A percentile compares a stretch with the other conserved stretches of the same genome.
These are phyloP conservation scores for Genyomyrus donnyi DNA, from an alignment of 2,113 vertebrate species.

Conservation along the genomic window DNA sequence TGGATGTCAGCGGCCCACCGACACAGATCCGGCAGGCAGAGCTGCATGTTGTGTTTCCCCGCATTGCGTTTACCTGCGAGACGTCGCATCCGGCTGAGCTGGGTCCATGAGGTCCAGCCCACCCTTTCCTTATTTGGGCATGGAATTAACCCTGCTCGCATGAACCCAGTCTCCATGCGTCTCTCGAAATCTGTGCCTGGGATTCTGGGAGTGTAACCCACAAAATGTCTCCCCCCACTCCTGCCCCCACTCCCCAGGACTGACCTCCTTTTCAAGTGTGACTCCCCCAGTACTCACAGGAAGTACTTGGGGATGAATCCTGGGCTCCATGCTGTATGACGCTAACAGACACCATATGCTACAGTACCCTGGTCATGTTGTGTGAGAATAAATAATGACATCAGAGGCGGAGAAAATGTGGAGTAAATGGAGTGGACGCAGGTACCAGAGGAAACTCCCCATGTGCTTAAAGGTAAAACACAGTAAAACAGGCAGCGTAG, in stretches of 20 bases:
- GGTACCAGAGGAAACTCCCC: background rate
- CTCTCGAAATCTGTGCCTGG: background rate
- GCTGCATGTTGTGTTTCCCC: background rate
- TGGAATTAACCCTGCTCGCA: background rate
- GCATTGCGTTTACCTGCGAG: background rate
- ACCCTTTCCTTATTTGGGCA: background rate
- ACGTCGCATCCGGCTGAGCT: background rate
- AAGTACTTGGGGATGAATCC: background rate
- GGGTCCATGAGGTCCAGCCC: background rate
- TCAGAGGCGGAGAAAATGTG: background rate
- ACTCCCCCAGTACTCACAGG: background rate
- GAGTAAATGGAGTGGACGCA: background rate
- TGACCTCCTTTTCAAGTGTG: background rate
- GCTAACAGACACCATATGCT: background rate
- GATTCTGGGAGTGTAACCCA: background rate
- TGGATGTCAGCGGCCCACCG: background rate
- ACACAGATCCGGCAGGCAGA: background rate
- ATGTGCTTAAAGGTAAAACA: background rate
- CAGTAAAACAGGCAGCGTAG: background rate
- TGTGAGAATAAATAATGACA: background rate
- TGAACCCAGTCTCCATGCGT: background rate
- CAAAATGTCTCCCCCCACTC: background rate
- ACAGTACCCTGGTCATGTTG: background rate
- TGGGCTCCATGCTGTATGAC: background rate
- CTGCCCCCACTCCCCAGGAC: background rate